Conservation (phyloP, 2,888 invertebrate species). For the Andrena camellia region DNA sequence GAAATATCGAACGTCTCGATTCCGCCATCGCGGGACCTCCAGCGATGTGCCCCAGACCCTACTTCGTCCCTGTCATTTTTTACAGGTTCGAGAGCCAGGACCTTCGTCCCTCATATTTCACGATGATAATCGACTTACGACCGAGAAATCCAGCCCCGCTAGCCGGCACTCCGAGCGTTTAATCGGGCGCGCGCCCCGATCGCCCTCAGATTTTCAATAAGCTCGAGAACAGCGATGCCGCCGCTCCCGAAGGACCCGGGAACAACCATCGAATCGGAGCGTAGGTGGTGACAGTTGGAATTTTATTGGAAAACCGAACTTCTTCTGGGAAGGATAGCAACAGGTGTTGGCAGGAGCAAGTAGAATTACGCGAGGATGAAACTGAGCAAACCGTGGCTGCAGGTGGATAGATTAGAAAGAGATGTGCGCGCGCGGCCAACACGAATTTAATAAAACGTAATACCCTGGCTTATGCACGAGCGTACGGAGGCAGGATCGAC, state of each 20-base stretch:
- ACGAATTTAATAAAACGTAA: constrained; percentile 10
- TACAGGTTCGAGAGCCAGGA: not conserved
- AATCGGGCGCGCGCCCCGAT: not conserved
- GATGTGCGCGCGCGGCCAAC: not conserved
- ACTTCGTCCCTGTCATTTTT: not conserved
- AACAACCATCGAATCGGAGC: constrained; percentile 28
- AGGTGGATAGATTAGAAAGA: constrained; percentile 17
- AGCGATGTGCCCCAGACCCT: not conserved
- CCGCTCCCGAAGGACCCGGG: constrained; percentile 7
- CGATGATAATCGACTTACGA: constrained; percentile 11
- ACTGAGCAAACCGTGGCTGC: constrained; percentile 29
- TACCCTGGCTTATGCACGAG: not conserved
- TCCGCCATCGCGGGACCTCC: constrained; percentile 30
- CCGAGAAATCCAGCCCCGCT: not conserved
- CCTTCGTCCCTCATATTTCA: constrained; percentile 25
- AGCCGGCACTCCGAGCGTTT: not conserved
- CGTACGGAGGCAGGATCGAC: not conserved
- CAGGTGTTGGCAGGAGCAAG: constrained; percentile 59
- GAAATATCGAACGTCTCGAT: constrained; percentile 37
- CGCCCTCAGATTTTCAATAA: constrained; percentile 26
- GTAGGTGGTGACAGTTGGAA: constrained; percentile 50
- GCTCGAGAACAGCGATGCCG: not conserved
- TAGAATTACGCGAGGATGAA: constrained; percentile 54
- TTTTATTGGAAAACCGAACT: constrained; percentile 64
- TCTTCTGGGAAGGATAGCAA: constrained; percentile 61